phyloP scores from a whole-genome alignment of 2,113 vertebrate species.

The Patagioenas fasciata region DNA sequence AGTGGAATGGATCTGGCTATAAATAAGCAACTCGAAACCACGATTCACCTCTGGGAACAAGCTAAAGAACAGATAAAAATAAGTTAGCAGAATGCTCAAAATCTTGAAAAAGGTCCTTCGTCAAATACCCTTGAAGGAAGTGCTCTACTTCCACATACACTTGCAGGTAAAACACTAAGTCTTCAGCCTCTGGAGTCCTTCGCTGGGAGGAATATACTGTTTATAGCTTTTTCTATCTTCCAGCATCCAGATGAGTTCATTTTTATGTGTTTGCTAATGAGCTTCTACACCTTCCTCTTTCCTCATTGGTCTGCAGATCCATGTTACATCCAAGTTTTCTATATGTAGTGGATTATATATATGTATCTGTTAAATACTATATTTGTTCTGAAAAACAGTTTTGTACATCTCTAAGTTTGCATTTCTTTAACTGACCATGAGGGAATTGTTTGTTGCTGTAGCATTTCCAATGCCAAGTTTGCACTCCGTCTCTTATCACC shows the following conservation, averaged over 20 bases:
- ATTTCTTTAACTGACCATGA: background rate
- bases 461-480: background rate
- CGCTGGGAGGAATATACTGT: too few relatives aligned
- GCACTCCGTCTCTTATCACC: background rate
- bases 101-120: background rate
- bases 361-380: background rate
- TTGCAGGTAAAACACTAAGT: too few relatives aligned
- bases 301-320: background rate
- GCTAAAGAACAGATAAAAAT: background rate
- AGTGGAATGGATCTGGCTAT: background rate
- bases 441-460: background rate
- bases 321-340: background rate
- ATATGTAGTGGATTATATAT: background rate
- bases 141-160: rapidly evolving
- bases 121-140: background rate
- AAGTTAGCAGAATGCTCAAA: rapidly evolving
- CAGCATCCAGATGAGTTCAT: too few relatives aligned
- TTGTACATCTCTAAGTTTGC: background rate
- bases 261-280: background rate
- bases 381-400: rapidly evolving
- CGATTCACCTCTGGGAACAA: background rate
- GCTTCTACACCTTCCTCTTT: background rate
- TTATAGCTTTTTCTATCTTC: too few relatives aligned
- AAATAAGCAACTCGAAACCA: background rate
- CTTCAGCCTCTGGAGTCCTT: too few relatives aligned